phyloP scores from a whole-genome alignment of 2,113 vertebrate species.

The Ivindomyrus marchei region DNA sequence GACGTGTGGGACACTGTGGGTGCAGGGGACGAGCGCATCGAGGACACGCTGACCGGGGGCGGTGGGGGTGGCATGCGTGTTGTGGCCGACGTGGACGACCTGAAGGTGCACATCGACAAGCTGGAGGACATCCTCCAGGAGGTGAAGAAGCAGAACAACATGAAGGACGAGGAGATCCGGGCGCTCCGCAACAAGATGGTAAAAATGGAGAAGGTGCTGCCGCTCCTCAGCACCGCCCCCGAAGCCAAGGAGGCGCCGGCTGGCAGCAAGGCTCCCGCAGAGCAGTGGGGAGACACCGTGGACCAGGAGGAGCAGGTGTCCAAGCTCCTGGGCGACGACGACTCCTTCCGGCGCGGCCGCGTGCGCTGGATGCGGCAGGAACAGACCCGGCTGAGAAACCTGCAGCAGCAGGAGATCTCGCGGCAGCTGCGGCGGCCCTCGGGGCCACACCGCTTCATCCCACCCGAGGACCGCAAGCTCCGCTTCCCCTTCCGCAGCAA shows the following conservation, averaged over 20 bases:
- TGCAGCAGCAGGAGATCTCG: constrained; percentile 92
- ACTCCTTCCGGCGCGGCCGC: constrained; percentile 70
- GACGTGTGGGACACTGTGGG: constrained; percentile 98
- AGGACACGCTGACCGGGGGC: constrained; percentile 69
- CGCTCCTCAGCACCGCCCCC: constrained; percentile 70
- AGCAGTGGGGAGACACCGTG: constrained; percentile 49
- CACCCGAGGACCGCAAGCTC: constrained; percentile 90
- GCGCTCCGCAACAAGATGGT: constrained; percentile 91
- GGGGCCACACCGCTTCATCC: constrained; percentile 87
- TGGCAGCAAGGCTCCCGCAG: constrained; percentile 27
- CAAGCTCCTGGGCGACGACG: constrained; percentile 67
- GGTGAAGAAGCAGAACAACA: constrained; percentile 97
- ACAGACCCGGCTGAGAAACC: constrained; percentile 82
- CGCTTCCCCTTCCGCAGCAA: constrained; percentile 97
- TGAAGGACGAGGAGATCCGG: constrained; percentile 96
- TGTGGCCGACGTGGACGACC: constrained; percentile 78
- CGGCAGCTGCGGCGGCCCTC: constrained; percentile 85
- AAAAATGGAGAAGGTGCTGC: constrained; percentile 96
- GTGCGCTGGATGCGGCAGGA: constrained; percentile 92
- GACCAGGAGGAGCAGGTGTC: constrained; percentile 63
- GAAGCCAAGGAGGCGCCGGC: constrained; percentile 53
- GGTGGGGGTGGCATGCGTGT: constrained; percentile 53
- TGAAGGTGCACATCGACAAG: constrained; percentile 95
- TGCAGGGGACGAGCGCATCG: constrained; percentile 87
- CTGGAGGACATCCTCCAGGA: constrained; percentile 94